Conservation (phyloP, 1,140 invertebrate genomes). For the Orius laevigatus region DNA sequence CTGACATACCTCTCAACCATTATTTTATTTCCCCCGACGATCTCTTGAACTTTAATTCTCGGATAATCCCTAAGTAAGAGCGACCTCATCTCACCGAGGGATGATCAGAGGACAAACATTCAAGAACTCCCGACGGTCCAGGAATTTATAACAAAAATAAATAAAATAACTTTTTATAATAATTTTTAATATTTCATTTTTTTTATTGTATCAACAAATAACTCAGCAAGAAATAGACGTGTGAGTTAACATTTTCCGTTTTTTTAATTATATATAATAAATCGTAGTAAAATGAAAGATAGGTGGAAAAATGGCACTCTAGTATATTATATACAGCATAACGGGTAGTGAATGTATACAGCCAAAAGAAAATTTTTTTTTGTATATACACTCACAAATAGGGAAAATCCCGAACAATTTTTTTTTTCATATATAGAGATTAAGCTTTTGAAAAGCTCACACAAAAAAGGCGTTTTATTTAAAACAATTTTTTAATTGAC, state of each 20-base stretch:
- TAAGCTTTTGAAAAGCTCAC: conserved; percentile 3
- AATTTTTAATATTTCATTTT: conserved; percentile 1
- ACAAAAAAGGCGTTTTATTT: not conserved
- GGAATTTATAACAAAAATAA: not conserved
- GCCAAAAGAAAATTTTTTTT: not conserved
- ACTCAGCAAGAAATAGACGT: conserved; percentile 18
- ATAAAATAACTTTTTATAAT: not conserved
- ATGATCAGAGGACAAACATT: no score
- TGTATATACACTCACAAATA: conserved; percentile 8
- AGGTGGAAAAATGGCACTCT: conserved; percentile 15
- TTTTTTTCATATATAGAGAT: not conserved
- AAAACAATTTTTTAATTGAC: conserved; percentile 8
- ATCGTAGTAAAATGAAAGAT: conserved; percentile 18
- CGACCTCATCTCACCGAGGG: no score
- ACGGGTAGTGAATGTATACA: not conserved
- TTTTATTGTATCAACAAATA: conserved; percentile 21
- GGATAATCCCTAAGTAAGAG: no score
- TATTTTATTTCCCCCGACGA: no score
- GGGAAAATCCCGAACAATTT: conserved; percentile 5
- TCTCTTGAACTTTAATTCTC: no score
- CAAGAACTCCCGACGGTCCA: no score
- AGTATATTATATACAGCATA: conserved; percentile 10
- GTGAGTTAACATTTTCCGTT: conserved; percentile 17
- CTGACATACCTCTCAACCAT: no score
- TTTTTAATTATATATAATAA: conserved; percentile 16